phyloP scores from a whole-genome alignment of 2,797 vertebrate genomes.

The Agapornis canus region DNA sequence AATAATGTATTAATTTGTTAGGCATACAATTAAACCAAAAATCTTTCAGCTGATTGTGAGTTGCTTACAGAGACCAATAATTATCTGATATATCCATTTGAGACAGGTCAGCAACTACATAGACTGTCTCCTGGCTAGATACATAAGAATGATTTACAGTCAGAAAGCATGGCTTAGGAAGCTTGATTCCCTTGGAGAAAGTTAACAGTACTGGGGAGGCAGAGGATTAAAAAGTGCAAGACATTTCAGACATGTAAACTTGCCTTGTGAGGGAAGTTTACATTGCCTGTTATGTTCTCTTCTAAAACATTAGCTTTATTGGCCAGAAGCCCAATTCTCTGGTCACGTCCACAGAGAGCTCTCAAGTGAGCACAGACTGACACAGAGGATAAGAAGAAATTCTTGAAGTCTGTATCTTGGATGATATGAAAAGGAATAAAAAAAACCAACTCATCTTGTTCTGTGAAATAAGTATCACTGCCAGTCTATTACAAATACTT shows the following conservation, averaged over 20 bases:
- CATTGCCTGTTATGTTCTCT: not conserved
- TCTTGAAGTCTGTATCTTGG: not conserved
- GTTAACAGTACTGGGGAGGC: not conserved
- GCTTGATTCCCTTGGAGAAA: not conserved
- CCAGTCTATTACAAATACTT: not conserved
- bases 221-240: constrained; percentile 20
- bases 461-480: not conserved
- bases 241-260: constrained; percentile 23
- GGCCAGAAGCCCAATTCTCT: not conserved
- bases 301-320: not conserved
- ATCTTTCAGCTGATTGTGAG: constrained; percentile 20
- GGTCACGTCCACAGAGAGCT: not conserved
- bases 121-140: not conserved
- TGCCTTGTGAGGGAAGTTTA: constrained; percentile 27
- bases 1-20: constrained; percentile 20
- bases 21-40: not conserved
- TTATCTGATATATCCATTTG: not conserved
- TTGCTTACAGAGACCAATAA: constrained; percentile 20
- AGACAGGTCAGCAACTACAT: not conserved
- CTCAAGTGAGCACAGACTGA: not conserved
- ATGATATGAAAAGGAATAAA: not conserved
- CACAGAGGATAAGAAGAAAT: not conserved
- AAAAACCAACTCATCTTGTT: not conserved
- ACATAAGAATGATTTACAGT: not conserved
- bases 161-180: constrained; percentile 2